These are phyloP conservation scores for Fregetta grallaria DNA, from an alignment of 2,113 vertebrate species.

Conservation along the genomic window DNA sequence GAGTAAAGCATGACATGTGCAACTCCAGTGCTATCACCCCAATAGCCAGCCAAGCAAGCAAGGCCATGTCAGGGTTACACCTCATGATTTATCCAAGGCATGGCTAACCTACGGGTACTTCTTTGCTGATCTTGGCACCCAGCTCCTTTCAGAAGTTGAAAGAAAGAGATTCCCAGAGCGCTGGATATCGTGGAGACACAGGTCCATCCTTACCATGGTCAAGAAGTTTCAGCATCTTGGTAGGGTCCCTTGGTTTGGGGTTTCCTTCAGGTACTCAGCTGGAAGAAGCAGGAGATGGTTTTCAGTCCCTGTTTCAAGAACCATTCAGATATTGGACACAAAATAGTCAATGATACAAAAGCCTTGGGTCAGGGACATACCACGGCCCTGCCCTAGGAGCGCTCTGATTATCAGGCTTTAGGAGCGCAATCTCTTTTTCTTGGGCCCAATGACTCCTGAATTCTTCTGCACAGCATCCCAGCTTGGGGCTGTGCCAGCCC, in stretches of 20 bases:
- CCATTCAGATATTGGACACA: not conserved
- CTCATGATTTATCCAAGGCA: not conserved
- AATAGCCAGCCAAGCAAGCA: not conserved
- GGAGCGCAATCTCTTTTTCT: not conserved
- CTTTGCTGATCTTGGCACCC: not conserved
- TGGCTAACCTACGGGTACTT: not conserved
- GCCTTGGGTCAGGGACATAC: not conserved
- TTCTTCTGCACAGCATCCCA: not conserved
- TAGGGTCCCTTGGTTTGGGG: not conserved
- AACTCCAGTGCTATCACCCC: not conserved
- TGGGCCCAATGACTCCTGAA: not conserved
- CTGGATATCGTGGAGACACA: not conserved
- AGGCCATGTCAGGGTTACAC: not conserved
- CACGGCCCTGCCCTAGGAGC: not conserved
- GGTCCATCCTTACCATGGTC: not conserved
- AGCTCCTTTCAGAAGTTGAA: not conserved
- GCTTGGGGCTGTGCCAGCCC: not conserved
- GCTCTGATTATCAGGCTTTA: not conserved
- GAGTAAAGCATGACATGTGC: not conserved
- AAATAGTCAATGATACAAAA: not conserved
- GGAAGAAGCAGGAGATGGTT: not conserved
- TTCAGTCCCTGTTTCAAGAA: not conserved
- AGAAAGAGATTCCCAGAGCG: not conserved
- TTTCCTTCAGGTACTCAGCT: not conserved
- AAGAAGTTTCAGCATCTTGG: not conserved